Evolutionary conservation across 1,140 invertebrate species (phyloP), one percentile per base, ranked within the genome.

Genomic region (Holotrichia oblita): DNA sequence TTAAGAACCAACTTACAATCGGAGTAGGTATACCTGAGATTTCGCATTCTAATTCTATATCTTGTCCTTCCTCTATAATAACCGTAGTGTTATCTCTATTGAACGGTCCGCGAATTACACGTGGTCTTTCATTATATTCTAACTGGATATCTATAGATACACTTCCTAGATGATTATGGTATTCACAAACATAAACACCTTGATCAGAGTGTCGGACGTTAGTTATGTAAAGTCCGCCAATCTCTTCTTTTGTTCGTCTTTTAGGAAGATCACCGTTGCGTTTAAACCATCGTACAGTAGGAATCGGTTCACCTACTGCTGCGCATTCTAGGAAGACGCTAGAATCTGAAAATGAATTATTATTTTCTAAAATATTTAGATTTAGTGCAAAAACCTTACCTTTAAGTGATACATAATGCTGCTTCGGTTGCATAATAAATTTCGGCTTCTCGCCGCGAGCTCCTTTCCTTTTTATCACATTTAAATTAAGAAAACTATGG

Each of bases 1-100:
- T 97, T 9, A 97, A 90, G 40, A 97, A 86, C 96, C 96, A 98
- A 74, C 92, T 90, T 7, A 97, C 88, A 0, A 87, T 87, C 0
- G 96, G 95, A 61, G 90, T 86, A 0, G 96, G 91, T 80, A 78
- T 88, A 0, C 95, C 96, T 2, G 87, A 88, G 0, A 92, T 91
- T 0, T 83, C 85, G 83, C 94, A 96, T 0, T 89, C 89, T 0
- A 95, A 83, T n/a, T 91, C 89, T 0, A 94, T 82, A 73, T 90
- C 86, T 4, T 91, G 91, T 0, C 92, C 92, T 83, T 94, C 93
- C 17, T 76, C 40, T 20, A 76, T 42, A 14, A 24, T 42, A 20
- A 17, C 20, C 4, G 74, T 24, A 61, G 91, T 90, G 2, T 92
- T 91, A 0, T 90, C 89, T 0, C 89, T 89, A 10, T 89, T 87